phyloP scores from a whole-genome alignment of 2,888 invertebrate genomes.

The Xiphydria camelus region DNA sequence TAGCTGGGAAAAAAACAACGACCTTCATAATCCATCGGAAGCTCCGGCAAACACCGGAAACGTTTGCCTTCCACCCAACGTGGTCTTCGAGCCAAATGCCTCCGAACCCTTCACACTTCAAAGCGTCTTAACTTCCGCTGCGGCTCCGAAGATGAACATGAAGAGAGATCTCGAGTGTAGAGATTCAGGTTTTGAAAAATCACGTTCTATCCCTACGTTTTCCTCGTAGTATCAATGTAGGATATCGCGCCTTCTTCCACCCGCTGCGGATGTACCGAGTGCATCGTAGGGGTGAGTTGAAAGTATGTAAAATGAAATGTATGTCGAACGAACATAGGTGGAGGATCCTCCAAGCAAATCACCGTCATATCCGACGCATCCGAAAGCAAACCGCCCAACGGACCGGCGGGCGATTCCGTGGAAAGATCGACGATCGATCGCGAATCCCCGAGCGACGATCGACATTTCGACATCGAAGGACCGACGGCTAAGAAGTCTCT shows the following conservation, averaged over 20 bases:
- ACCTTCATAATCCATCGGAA: conserved; percentile 5
- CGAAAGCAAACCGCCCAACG: conserved; percentile 7
- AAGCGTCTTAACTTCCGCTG: conserved; percentile 26
- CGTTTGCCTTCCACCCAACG: conserved; percentile 37
- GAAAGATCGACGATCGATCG: conserved; percentile 16
- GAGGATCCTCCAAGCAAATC: not conserved
- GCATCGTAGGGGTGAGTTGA: no score
- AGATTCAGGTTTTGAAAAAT: conserved; percentile 1
- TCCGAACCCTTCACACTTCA: conserved; percentile 43
- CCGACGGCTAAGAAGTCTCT: conserved; percentile 9
- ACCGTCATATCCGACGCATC: not conserved
- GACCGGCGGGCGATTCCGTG: conserved; percentile 8
- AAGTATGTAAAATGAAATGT: no score
- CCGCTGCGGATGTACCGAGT: no score
- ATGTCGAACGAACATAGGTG: no score
- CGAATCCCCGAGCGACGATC: conserved; percentile 11
- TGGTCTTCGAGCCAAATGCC: conserved; percentile 41
- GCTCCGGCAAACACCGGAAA: conserved; percentile 22
- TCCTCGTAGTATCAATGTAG: no score
- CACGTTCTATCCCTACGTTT: no score
- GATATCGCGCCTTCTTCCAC: not conserved
- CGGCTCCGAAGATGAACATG: conserved; percentile 10
- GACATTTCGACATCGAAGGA: conserved; percentile 18
- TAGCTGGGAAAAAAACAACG: no score
- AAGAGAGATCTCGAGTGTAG: conserved; percentile 12